Evolutionary conservation across 2,113 vertebrate genomes (phyloP), one percentile per base, ranked within the genome.

Genomic region (Daubentonia madagascariensis): DNA sequence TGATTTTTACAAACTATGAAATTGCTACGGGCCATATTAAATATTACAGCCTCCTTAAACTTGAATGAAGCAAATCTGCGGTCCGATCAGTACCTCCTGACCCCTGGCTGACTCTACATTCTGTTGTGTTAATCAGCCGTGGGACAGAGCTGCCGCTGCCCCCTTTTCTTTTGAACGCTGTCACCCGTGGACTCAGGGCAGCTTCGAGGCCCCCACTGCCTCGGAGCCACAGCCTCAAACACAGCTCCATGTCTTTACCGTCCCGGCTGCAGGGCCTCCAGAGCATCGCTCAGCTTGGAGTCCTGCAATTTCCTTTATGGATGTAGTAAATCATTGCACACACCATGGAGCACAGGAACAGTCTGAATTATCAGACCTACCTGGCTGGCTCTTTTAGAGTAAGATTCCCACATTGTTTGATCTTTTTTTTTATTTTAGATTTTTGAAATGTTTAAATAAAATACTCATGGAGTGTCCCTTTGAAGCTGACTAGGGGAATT

Each of bases 1-100:
- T 97, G 98, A 97, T 98, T 97, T 96, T 96, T 97, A 98, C 97
- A 94, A 89, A 96, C 68, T 96, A 96, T 97, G 97, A 97, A 93
- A 89, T 92, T 93, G 95, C 90, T 96, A 88, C 70, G 89, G 89
- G 95, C 96, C 73, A 50, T 96, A 94, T 97, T 97, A 98, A 97
- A 96, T 89, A 92, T 89, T 87, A 96, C 96, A 89, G 92, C 43
- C 86, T 93, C 95, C 90, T 80, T 97, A 96, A 97, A 91, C 83
- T 92, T 91, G 91, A 98, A 97, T 30, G 90, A 97, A 98, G 94
- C 88, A 80, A 96, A 94, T 96, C 91, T 96, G 90, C 96, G 93
- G 95, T 57, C 70, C 11, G 92, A 94, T 97, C 97, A 95, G 97
- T 78, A n/a, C 1, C 65, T 35, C 14, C 65, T 0, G 87, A 78